Evolutionary conservation across 1,140 invertebrate species (phyloP).

Genomic region (Drosophila ficusphila): DNA sequence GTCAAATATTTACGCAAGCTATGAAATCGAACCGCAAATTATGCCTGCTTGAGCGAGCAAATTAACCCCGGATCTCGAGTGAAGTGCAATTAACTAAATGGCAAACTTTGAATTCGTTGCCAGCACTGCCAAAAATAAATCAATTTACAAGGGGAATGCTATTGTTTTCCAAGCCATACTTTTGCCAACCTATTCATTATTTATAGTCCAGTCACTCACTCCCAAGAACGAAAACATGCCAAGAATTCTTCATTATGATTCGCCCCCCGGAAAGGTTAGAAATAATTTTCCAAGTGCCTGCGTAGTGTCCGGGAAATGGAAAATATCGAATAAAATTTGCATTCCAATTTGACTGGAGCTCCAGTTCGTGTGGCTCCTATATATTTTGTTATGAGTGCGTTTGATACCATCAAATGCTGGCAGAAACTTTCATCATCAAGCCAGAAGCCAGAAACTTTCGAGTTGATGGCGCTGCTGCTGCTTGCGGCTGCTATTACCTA

Average conservation of each 20-base stretch:
- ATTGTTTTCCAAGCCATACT: too few relatives aligned
- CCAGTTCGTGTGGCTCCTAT: neutral
- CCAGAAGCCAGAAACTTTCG: neutral
- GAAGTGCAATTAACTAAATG: neutral
- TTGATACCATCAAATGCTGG: neutral
- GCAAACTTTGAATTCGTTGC: neutral
- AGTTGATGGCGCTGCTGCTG: neutral
- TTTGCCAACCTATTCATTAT: too few relatives aligned
- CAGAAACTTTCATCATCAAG: conserved; percentile 6
- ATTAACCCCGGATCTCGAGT: neutral
- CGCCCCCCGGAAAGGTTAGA: too few relatives aligned
- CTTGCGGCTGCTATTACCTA: conserved; percentile 5
- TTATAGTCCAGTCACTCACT: too few relatives aligned
- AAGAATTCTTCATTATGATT: too few relatives aligned
- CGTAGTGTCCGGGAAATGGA: neutral
- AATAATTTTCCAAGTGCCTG: neutral
- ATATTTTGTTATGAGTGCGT: neutral
- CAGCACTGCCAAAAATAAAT: neutral
- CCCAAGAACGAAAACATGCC: too few relatives aligned
- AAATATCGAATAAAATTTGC: conserved; percentile 1
- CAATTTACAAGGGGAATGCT: too few relatives aligned
- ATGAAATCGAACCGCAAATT: neutral
- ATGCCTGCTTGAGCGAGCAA: conserved; percentile 1
- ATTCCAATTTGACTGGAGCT: neutral
- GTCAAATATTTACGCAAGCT: neutral